These are phyloP conservation scores for Trachythela sp. DNA, from an alignment of 64 coral and sea anemone species.

Conservation along the genomic window DNA sequence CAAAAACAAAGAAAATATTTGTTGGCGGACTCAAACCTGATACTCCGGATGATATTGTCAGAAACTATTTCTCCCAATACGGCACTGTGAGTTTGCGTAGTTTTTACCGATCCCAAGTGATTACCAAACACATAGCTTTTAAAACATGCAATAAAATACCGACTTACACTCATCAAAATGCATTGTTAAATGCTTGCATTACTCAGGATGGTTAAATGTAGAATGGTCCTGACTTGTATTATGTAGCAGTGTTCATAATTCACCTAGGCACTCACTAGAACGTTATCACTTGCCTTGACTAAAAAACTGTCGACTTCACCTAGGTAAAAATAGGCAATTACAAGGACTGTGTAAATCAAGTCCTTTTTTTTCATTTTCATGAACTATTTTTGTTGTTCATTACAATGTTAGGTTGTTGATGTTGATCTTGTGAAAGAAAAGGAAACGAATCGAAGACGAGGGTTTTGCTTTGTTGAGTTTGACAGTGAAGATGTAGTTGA, in stretches of 20 bases:
- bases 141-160: too few species aligned
- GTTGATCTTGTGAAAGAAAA: constrained; percentile 26
- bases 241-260: too few species aligned
- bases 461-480: constrained; percentile 11
- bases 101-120: too few species aligned
- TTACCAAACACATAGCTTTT: too few species aligned
- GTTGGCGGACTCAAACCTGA: constrained; percentile 64
- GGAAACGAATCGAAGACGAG: neutral
- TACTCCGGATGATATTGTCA: constrained; percentile 59
- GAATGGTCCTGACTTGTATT: too few species aligned
- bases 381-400: neutral
- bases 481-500: neutral
- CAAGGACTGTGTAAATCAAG: neutral
- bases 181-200: too few species aligned
- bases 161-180: too few species aligned
- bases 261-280: too few species aligned
- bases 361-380: neutral
- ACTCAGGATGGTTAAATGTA: too few species aligned
- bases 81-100: constrained; percentile 35
- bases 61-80: constrained; percentile 61
- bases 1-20: constrained; percentile 79
- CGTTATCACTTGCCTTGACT: too few species aligned
- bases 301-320: too few species aligned
- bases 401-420: neutral
- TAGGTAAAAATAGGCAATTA: too few species aligned